phyloP scores from a whole-genome alignment of 2,888 invertebrate genomes.

The Rhagophthalmus giganteus region DNA sequence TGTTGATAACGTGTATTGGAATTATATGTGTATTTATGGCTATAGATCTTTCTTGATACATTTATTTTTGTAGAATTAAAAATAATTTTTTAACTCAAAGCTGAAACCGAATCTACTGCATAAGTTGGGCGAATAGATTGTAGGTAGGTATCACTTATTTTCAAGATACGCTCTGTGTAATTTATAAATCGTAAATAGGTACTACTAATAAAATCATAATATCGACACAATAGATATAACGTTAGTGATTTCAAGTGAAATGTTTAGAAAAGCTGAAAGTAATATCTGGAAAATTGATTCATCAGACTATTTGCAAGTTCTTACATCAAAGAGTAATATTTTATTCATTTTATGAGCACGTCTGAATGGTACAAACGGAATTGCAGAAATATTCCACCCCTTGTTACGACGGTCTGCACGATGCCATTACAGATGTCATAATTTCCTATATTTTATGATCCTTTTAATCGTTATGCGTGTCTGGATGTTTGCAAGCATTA shows the following conservation, averaged over 20 bases:
- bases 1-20: too few relatives aligned
- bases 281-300: slow-evolving; percentile 26
- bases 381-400: slow-evolving; percentile 32
- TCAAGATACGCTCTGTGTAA: too few relatives aligned
- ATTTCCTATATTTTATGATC: slow-evolving; percentile 46
- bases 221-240: not conserved
- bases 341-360: slow-evolving; percentile 30
- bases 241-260: not conserved
- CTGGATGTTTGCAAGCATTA: slow-evolving; percentile 46
- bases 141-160: too few relatives aligned
- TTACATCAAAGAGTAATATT: slow-evolving; percentile 29
- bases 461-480: slow-evolving; percentile 45
- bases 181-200: too few relatives aligned
- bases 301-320: slow-evolving; percentile 24
- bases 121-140: too few relatives aligned
- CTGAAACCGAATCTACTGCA: too few relatives aligned
- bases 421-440: slow-evolving; percentile 45
- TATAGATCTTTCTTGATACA: too few relatives aligned
- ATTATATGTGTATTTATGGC: too few relatives aligned
- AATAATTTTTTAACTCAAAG: too few relatives aligned
- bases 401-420: slow-evolving; percentile 39
- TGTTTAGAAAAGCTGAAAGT: slow-evolving; percentile 21
- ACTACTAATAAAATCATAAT: too few relatives aligned
- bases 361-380: slow-evolving; percentile 30
- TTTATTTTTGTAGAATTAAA: too few relatives aligned